A percentile compares a stretch with the other conserved stretches of the same genome.
These are phyloP conservation scores for Nansenia antarctica DNA, from an alignment of 2,113 vertebrate genomes.

Conservation along the genomic window DNA sequence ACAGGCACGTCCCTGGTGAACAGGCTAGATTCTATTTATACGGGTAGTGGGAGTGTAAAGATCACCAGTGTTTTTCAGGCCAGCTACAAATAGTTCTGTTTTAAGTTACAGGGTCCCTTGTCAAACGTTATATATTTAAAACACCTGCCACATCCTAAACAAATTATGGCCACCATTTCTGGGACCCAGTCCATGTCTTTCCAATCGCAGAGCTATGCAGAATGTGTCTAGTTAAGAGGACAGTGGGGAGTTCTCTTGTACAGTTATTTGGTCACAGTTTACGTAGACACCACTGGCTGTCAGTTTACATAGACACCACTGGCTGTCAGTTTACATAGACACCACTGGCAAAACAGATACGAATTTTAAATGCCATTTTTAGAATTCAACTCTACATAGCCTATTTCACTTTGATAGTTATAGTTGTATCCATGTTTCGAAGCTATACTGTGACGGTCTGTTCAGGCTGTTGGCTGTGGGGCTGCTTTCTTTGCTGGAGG, in stretches of 20 bases:
- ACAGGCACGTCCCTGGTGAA: slow-evolving; percentile 55
- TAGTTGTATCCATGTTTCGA: too few relatives aligned
- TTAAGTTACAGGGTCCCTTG: slow-evolving; percentile 31
- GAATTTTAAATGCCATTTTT: background rate
- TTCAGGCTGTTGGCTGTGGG: too few relatives aligned
- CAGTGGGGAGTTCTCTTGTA: background rate
- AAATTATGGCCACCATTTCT: slow-evolving; percentile 16
- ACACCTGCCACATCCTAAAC: slow-evolving; percentile 19
- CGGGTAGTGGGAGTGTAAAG: slow-evolving; percentile 45
- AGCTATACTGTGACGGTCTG: too few relatives aligned
- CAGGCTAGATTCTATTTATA: slow-evolving; percentile 60
- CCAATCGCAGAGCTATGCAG: too few relatives aligned
- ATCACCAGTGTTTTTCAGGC: slow-evolving; percentile 47
- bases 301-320: background rate
- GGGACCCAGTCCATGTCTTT: slow-evolving; percentile 9
- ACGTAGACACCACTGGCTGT: background rate
- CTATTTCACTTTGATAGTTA: too few relatives aligned
- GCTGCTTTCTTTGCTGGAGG: too few relatives aligned
- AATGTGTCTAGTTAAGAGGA: background rate
- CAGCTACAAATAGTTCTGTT: slow-evolving; percentile 50
- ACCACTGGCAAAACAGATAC: background rate
- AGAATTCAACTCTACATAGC: background rate
- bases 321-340: background rate
- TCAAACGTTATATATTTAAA: slow-evolving; percentile 27
- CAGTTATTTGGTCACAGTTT: background rate